Percentiles rank a stretch among this genome's conserved stretches.
Evolutionary conservation across 92 coral and sea anemone species (phyloP).

Genomic region (Micromussa lordhowensis): DNA sequence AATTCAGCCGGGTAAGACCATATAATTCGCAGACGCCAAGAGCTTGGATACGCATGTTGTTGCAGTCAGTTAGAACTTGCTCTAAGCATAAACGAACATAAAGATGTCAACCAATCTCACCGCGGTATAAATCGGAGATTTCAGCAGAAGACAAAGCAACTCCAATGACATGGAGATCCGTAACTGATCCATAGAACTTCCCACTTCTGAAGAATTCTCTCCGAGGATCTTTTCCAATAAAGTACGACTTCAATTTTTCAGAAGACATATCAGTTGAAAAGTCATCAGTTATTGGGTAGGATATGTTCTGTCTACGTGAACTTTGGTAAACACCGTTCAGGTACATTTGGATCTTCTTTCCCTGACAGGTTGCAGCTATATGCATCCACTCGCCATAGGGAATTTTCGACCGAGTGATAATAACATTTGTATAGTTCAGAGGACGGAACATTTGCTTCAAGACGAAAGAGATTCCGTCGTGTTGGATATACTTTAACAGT

Average conservation of each 20-base stretch:
- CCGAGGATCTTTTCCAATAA: not conserved
- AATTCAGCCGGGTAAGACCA: too few species aligned
- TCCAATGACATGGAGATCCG: slow-evolving; percentile 13
- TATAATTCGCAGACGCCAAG: too few species aligned
- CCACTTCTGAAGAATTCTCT: not conserved
- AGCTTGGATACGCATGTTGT: too few species aligned
- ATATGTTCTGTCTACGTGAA: not conserved
- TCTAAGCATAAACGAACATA: not conserved
- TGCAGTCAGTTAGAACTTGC: not conserved
- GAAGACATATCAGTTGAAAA: not conserved
- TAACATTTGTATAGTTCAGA: not conserved
- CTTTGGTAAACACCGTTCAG: not conserved
- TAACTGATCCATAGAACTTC: slow-evolving; percentile 5
- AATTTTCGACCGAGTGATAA: not conserved
- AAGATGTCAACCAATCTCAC: not conserved
- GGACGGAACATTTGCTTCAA: not conserved
- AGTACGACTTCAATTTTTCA: not conserved
- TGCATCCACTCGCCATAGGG: slow-evolving; percentile 4
- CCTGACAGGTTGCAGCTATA: not conserved
- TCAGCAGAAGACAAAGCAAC: not conserved
- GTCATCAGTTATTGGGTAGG: not conserved
- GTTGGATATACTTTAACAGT: not conserved
- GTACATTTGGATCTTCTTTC: not conserved
- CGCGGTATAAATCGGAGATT: not conserved
- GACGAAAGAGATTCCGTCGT: not conserved